These are phyloP conservation scores for Oncorhynchus masou DNA, from an alignment of 2,113 vertebrate genomes.

Conservation along the genomic window DNA sequence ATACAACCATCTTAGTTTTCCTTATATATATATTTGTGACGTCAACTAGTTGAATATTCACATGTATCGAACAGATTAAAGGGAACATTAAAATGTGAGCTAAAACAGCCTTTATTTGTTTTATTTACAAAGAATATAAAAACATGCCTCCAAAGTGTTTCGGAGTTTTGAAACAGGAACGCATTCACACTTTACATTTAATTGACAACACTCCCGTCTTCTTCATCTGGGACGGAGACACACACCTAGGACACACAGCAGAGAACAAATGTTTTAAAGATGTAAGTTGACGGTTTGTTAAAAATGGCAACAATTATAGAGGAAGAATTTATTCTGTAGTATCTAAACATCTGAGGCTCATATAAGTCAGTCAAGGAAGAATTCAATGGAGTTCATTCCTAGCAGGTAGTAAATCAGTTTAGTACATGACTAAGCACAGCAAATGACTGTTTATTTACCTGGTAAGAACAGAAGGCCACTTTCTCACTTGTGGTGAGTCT, in stretches of 20 bases:
- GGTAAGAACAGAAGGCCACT: background rate
- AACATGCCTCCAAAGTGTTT: conserved; percentile 36
- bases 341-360: background rate
- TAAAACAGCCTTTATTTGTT: conserved; percentile 59
- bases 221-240: background rate
- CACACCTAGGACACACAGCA: background rate
- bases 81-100: background rate
- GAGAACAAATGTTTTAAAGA: background rate
- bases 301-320: too few relatives aligned
- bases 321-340: too few relatives aligned
- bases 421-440: too few relatives aligned
- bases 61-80: background rate
- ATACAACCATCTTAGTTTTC: too few relatives aligned
- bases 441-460: background rate
- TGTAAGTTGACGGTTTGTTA: too few relatives aligned
- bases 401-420: too few relatives aligned
- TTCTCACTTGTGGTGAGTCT: conserved; percentile 65
- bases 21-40: too few relatives aligned
- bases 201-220: conserved; percentile 1
- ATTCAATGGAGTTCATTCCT: too few relatives aligned
- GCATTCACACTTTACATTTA: conserved; percentile 1
- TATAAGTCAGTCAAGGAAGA: background rate
- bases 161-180: background rate
- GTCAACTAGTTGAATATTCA: background rate
- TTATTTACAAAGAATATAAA: conserved; percentile 78